Conservation (phyloP, 2,113 vertebrate genomes). For the Chinchilla lanigera region DNA sequence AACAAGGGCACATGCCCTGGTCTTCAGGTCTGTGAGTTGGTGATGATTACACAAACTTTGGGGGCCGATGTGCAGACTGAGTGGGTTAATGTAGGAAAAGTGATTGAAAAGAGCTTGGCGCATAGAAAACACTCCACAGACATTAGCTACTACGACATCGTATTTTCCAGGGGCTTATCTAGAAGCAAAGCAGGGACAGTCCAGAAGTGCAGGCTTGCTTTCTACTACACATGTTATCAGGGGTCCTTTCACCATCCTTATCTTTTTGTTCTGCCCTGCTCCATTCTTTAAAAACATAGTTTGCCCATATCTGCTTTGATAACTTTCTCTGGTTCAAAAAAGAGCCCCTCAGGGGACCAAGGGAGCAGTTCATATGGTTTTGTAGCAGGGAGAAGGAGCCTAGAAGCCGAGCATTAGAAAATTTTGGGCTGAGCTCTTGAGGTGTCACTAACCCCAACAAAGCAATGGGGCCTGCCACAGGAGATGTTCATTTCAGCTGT, state of each 20-base stretch:
- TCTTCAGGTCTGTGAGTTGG: background rate
- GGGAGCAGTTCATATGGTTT: background rate
- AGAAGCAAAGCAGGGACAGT: background rate
- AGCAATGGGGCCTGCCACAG: background rate
- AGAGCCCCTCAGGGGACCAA: background rate
- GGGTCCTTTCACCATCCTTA: background rate
- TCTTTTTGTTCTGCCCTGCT: background rate
- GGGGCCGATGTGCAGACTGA: background rate
- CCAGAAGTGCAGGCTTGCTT: background rate
- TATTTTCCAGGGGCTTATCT: background rate
- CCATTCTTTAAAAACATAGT: background rate
- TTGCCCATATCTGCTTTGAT: background rate
- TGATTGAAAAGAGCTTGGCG: conserved; percentile 3
- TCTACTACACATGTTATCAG: background rate
- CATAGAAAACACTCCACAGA: background rate
- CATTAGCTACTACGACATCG: background rate
- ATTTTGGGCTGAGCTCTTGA: background rate
- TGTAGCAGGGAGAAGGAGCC: background rate
- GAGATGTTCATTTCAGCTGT: conserved; percentile 49
- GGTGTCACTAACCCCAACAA: background rate
- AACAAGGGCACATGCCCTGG: background rate
- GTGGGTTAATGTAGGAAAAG: background rate
- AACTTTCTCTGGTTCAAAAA: conserved; percentile 4
- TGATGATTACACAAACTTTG: background rate
- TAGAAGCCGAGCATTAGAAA: background rate